Percentiles rank a stretch among this genome's conserved stretches.
Evolutionary conservation across 2,888 invertebrate genomes (phyloP).

Genomic region (Spialia ferax): DNA sequence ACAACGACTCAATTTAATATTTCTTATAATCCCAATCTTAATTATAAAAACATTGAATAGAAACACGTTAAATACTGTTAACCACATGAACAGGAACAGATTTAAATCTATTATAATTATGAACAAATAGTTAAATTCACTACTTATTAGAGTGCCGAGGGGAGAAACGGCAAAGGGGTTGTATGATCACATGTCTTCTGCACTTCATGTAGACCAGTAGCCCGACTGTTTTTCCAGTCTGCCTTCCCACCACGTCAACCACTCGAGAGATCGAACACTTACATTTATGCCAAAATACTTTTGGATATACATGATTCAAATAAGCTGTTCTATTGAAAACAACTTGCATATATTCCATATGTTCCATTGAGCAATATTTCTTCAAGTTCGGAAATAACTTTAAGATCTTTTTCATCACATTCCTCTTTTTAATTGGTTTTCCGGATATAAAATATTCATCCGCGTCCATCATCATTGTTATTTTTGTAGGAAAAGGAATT

Average conservation of each 20-base stretch:
- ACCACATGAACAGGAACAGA: background rate
- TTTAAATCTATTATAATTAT: background rate
- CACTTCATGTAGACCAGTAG: conserved; percentile 1
- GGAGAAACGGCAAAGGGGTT: conserved; percentile 1
- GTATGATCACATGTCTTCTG: background rate
- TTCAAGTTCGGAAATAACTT: conserved; percentile 1
- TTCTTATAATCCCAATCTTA: background rate
- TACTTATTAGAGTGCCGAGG: background rate
- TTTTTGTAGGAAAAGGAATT: background rate
- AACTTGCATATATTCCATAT: background rate
- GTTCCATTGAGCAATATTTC: background rate
- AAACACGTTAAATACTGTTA: background rate
- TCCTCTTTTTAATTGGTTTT: background rate
- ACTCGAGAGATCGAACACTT: background rate
- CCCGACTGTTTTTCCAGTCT: background rate
- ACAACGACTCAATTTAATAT: background rate
- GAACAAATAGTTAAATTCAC: background rate
- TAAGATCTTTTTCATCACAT: background rate
- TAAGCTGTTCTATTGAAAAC: background rate
- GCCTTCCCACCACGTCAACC: background rate
- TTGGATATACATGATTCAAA: background rate
- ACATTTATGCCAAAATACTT: conserved; percentile 12
- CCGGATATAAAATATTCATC: background rate
- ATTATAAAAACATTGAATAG: background rate
- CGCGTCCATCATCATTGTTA: background rate